These are phyloP conservation scores for Gnatocerus cornutus DNA, from an alignment of 2,888 invertebrate genomes.

Conservation along the genomic window DNA sequence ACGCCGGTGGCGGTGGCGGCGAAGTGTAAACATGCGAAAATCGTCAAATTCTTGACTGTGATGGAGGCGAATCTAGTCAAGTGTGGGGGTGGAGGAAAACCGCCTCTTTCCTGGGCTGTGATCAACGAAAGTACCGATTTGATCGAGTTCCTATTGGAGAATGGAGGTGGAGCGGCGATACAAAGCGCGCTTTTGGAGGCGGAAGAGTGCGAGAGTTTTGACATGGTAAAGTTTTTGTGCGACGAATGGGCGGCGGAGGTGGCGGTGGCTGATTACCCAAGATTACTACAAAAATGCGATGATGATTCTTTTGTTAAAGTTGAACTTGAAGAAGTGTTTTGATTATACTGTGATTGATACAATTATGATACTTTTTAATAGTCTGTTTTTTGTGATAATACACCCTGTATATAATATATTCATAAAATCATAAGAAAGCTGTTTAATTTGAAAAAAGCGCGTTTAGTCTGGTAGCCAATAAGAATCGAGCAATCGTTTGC, in stretches of 20 bases:
- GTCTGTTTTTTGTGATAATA: too few species aligned
- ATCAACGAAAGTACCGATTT: slow-evolving; percentile 5
- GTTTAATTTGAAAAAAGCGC: too few species aligned
- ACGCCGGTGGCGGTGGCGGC: slow-evolving; percentile 1
- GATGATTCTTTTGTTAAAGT: slow-evolving; percentile 5
- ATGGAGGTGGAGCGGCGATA: neutral
- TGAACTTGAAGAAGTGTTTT: neutral
- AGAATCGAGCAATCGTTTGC: too few species aligned
- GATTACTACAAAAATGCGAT: neutral
- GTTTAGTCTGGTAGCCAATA: too few species aligned
- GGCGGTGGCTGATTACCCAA: neutral
- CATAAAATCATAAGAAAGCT: too few species aligned
- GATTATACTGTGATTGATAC: too few species aligned
- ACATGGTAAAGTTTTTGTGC: slow-evolving; percentile 1
- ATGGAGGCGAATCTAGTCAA: slow-evolving; percentile 6
- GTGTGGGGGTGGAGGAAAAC: neutral
- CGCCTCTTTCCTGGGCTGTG: slow-evolving; percentile 16
- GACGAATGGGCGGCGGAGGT: neutral
- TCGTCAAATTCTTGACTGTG: slow-evolving; percentile 9
- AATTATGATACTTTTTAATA: too few species aligned
- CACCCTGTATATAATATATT: too few species aligned
- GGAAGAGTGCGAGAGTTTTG: neutral
- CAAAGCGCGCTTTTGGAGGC: slow-evolving; percentile 11
- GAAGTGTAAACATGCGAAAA: neutral
- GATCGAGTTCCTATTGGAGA: neutral